Conservation (phyloP, 2,113 vertebrate species). For the Murina feae region DNA sequence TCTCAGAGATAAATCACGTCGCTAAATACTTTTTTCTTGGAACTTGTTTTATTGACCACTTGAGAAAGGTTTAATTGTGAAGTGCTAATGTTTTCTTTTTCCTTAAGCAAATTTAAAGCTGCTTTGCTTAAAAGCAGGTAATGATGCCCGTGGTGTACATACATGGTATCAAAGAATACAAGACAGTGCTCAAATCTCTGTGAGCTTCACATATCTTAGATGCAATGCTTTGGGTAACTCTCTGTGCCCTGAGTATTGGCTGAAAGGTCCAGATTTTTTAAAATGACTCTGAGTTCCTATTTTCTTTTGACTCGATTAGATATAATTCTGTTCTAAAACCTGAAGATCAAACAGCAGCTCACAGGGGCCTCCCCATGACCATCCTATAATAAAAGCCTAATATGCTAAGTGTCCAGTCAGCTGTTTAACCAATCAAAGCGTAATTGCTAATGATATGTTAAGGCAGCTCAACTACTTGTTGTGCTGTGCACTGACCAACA, state of each 20-base stretch:
- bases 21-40: not conserved
- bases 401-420: too few species aligned
- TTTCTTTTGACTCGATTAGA: not conserved
- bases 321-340: not conserved
- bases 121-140: not conserved
- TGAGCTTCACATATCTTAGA: not conserved
- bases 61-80: constrained; percentile 47
- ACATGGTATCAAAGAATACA: not conserved
- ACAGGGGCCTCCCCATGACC: not conserved
- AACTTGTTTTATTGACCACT: constrained; percentile 46
- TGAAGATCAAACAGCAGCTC: not conserved
- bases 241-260: not conserved
- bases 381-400: too few species aligned
- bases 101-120: constrained; percentile 15
- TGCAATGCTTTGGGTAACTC: not conserved
- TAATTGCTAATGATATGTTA: too few species aligned
- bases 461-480: too few species aligned
- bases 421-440: too few species aligned
- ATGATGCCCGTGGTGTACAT: not conserved
- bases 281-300: not conserved
- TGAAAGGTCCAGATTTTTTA: not conserved
- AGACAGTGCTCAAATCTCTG: not conserved
- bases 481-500: too few species aligned
- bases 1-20: constrained; percentile 21
- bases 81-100: constrained; percentile 7